Evolutionary conservation across 2,888 invertebrate genomes (phyloP), one percentile per base, ranked within the genome.

Genomic region (Colostygia pectinataria): DNA sequence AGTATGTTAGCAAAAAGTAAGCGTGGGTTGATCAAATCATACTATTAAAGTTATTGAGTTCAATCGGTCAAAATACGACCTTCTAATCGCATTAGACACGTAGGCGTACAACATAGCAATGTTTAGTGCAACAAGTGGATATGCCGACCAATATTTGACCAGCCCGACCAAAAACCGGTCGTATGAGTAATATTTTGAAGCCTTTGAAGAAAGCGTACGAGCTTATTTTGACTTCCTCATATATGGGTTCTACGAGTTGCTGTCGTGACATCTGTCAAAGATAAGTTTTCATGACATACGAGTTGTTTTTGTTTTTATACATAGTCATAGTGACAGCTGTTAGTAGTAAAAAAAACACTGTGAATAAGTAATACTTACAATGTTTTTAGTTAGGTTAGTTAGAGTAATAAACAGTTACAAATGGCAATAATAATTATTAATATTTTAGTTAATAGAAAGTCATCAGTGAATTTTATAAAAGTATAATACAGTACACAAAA

Each of bases 1-100:
- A n/a, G n/a, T n/a, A n/a, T n/a, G n/a, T n/a, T n/a, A n/a, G n/a
- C n/a, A 14, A 36, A 28, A 39, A 32, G 6, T 8, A 23, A 20
- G 50, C 50, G 57, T 61, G 45, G 60, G 60, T 44, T 12, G 55
- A 29, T 34, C 42, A 46, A 40, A 48, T 23, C 34, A 15, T 6
- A 12, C 13, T 12, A 5, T 14, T 48, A 20, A n/a, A 42, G 20
- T 23, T 43, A 57, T 57, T 55, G 37, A 53, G 55, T 56, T 55
- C 34, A 61, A 52, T 58, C 54, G 56, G 56, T 31, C 58, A 56
- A 49, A 56, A 53, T 51, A 53, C 53, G 58, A 61, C 60, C 60
- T 61, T 58, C 58, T 32, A 15, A 31, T 51, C 31, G 23, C 39
- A 47, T 44, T 40, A 51, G 29, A 32, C 24, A 10, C 38, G 60